phyloP scores from a whole-genome alignment of 2,797 vertebrate genomes.

The Karalla daura region DNA sequence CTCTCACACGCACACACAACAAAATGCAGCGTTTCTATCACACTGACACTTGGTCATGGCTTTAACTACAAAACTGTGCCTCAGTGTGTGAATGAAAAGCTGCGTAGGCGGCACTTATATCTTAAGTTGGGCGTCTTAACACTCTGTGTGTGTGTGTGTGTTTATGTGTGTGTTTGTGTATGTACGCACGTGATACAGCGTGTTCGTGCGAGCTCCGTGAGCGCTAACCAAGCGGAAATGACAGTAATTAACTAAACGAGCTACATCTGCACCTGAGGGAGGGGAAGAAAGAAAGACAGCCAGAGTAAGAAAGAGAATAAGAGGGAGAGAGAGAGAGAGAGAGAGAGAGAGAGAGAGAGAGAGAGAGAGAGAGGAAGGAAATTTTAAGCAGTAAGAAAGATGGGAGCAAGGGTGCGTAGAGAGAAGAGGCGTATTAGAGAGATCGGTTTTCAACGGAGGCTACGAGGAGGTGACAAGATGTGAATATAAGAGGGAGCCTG shows the following conservation, averaged over 20 bases:
- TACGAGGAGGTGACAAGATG: background rate
- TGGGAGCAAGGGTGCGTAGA: constrained; percentile 5
- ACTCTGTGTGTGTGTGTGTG: constrained; percentile 9
- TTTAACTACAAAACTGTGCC: constrained; percentile 1
- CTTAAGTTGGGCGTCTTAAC: constrained; percentile 6
- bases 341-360: background rate
- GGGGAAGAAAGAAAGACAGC: background rate
- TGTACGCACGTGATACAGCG: background rate
- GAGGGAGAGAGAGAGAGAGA: background rate
- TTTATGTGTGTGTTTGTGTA: constrained; percentile 9
- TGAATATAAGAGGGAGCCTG: background rate
- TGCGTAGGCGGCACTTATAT: constrained; percentile 14
- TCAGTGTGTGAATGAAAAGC: background rate
- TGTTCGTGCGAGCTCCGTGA: constrained; percentile 49
- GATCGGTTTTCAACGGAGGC: constrained; percentile 8
- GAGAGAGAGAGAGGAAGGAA: background rate
- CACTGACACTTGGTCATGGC: background rate
- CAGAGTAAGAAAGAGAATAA: too few species aligned
- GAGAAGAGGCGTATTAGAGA: background rate
- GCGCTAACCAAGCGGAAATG: constrained; percentile 73
- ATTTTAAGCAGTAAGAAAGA: background rate
- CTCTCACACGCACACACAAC: background rate
- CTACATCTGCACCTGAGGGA: constrained; percentile 70
- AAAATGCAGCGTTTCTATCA: background rate
- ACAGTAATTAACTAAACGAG: constrained; percentile 76